Evolutionary conservation across 1,140 invertebrate species (phyloP).

Genomic region (Pomacea maculata): DNA sequence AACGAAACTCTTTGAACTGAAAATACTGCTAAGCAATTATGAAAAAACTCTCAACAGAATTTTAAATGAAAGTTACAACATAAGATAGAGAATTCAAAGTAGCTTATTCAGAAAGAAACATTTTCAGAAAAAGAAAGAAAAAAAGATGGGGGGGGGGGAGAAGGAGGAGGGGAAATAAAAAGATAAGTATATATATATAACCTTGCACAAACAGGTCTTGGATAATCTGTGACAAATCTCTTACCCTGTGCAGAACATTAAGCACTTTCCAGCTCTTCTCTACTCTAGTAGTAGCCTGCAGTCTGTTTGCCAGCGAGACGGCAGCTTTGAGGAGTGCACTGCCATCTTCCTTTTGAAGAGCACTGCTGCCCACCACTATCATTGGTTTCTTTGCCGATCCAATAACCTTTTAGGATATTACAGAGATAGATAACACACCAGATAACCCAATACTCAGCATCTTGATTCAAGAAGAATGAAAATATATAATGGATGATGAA

Average conservation of each 20-base stretch:
- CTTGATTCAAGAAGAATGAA: too few relatives aligned
- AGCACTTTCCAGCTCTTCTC: constrained; percentile 78
- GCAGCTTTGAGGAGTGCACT: constrained; percentile 67
- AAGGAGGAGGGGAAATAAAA: not conserved
- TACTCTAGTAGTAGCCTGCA: constrained; percentile 42
- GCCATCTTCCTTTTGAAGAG: constrained; percentile 83
- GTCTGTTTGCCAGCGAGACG: constrained; percentile 47
- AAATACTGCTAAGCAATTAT: too few relatives aligned
- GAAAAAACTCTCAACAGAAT: too few relatives aligned
- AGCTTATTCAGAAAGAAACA: not conserved
- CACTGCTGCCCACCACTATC: constrained; percentile 89
- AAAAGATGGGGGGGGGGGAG: not conserved
- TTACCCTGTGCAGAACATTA: constrained; percentile 90
- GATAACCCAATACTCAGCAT: too few relatives aligned
- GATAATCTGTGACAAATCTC: constrained; percentile 52
- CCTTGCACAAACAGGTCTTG: too few relatives aligned
- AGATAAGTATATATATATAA: not conserved
- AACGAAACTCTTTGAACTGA: too few relatives aligned
- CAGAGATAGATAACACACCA: too few relatives aligned
- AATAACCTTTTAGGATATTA: constrained; percentile 68
- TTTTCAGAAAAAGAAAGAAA: not conserved
- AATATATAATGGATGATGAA: too few relatives aligned
- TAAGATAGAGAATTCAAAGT: not conserved
- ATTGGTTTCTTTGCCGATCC: constrained; percentile 86
- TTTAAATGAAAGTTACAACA: too few relatives aligned